A percentile compares a stretch with the other conserved stretches of the same genome.
phyloP scores from a whole-genome alignment of 2,113 vertebrate genomes.

The Myotis davidii region DNA sequence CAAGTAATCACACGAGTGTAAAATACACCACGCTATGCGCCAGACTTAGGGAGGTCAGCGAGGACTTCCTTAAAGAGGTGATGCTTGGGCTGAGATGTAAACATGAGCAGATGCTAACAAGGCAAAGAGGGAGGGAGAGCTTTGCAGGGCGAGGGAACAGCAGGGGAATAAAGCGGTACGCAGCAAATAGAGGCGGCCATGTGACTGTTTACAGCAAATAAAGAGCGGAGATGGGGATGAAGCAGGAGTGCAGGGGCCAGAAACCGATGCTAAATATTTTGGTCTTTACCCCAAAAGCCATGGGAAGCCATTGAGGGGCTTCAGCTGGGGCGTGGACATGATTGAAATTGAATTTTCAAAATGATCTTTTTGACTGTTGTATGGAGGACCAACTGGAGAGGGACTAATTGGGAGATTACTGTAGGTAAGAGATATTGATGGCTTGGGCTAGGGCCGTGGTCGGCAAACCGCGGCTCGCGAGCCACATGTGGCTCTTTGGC shows the following conservation, averaged over 20 bases:
- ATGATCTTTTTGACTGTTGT: not conserved
- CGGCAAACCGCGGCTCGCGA: no score
- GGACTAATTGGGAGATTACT: not conserved
- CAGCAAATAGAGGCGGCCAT: not conserved
- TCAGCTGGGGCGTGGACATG: not conserved
- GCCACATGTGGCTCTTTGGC: no score
- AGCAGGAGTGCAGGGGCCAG: not conserved
- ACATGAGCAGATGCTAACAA: not conserved
- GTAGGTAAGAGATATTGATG: not conserved
- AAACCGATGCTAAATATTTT: not conserved
- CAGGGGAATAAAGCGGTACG: not conserved
- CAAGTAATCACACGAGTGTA: not conserved
- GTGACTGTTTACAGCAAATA: not conserved
- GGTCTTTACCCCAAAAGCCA: not conserved
- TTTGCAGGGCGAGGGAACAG: not conserved
- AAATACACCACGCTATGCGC: not conserved
- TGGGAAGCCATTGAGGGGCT: not conserved
- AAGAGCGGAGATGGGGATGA: not conserved
- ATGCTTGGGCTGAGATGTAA: not conserved
- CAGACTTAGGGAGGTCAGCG: not conserved
- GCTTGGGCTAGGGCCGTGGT: not conserved
- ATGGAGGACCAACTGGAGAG: not conserved
- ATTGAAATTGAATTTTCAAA: slow-evolving; percentile 1
- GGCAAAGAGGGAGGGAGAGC: not conserved
- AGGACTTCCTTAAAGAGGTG: slow-evolving; percentile 1